phyloP scores from a whole-genome alignment of 2,797 vertebrate genomes.

The Molossus molossus region DNA sequence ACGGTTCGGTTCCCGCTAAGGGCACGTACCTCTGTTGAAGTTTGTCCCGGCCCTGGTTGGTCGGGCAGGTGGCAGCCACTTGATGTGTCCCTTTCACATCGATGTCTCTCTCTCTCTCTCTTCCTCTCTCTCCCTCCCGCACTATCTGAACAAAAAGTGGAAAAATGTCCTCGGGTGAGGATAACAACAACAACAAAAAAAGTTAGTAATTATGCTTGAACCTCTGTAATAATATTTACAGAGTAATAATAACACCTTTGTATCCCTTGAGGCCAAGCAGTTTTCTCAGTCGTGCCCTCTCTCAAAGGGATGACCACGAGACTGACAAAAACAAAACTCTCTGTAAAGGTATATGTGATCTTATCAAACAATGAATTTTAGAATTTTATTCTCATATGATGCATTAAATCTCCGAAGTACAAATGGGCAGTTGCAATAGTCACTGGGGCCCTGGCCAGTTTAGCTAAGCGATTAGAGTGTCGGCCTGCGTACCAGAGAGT shows the following conservation, averaged over 20 bases:
- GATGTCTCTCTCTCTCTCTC: too few species aligned
- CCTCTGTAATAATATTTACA: too few species aligned
- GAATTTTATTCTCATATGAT: neutral
- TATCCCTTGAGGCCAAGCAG: neutral
- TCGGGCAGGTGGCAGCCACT: too few species aligned
- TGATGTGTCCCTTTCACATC: too few species aligned
- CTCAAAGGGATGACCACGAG: neutral
- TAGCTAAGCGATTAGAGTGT: too few species aligned
- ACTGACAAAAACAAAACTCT: neutral
- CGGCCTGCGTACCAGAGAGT: too few species aligned
- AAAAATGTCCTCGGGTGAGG: too few species aligned
- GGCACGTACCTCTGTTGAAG: too few species aligned
- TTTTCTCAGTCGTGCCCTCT: neutral
- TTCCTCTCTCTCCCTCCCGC: too few species aligned
- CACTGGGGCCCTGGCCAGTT: neutral
- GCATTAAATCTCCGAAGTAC: neutral
- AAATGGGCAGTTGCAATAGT: neutral
- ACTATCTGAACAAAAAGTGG: too few species aligned
- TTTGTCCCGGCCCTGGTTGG: too few species aligned
- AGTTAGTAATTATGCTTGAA: neutral
- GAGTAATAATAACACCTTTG: neutral
- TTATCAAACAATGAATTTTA: neutral
- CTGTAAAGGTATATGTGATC: neutral
- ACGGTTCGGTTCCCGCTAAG: too few species aligned
- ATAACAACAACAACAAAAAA: neutral